Percentiles rank a stretch among this genome's conserved stretches.
These are phyloP conservation scores for Cathartes aura DNA, from an alignment of 2,113 vertebrate genomes.

Conservation along the genomic window DNA sequence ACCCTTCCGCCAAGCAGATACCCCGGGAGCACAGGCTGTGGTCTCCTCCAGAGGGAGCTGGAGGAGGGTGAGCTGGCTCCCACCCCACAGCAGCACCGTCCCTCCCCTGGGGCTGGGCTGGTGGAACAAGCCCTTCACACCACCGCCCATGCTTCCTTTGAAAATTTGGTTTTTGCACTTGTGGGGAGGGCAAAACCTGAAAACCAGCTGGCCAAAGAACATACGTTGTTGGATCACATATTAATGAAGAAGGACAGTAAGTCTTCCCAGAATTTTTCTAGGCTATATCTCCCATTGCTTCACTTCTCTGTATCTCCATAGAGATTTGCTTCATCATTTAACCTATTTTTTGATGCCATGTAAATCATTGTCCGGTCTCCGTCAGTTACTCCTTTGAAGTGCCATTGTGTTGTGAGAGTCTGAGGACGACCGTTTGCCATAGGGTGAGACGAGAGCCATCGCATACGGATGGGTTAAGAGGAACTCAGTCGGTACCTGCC, in stretches of 20 bases:
- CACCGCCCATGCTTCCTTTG: rapidly evolving
- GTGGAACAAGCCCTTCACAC: not conserved
- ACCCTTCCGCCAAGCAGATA: not conserved
- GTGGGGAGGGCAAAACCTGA: not conserved
- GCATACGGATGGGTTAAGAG: not conserved
- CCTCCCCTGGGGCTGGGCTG: not conserved
- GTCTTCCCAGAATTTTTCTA: not conserved
- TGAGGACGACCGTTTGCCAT: not conserved
- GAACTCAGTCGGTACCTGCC: not conserved
- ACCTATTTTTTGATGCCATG: not conserved
- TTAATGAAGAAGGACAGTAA: not conserved
- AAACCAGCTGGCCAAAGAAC: not conserved
- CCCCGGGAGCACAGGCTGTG: rapidly evolving
- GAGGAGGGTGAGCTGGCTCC: not conserved
- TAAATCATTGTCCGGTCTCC: not conserved
- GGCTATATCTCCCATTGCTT: not conserved
- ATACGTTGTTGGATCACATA: not conserved
- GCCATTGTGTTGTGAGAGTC: not conserved
- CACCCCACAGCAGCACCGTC: rapidly evolving
- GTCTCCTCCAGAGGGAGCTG: not conserved
- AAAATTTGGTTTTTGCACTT: not conserved
- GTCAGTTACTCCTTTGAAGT: not conserved
- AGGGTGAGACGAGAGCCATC: not conserved
- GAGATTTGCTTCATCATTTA: not conserved
- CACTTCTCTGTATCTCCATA: not conserved